Evolutionary conservation across 2,888 invertebrate genomes (phyloP), one percentile per base, ranked within the genome.

Genomic region (Apodemia duryi): DNA sequence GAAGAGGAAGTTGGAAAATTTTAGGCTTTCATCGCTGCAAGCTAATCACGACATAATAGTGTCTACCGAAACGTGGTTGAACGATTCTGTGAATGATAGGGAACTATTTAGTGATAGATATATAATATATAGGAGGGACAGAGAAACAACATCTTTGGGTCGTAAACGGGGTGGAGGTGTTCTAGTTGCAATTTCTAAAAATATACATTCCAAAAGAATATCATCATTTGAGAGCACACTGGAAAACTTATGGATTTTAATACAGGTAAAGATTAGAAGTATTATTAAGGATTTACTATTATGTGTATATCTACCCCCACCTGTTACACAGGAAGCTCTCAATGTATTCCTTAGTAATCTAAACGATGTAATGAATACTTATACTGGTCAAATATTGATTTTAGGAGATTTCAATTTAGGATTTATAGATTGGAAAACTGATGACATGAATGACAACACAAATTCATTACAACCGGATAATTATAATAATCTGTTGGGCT

Each of bases 31-130:
- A 10, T 49, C 57, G 32, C 43, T 63, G 13, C 61, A 28, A 41
- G 28, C 52, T 21, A 10, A 62, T 7, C 64, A 63, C n/a, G 67
- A 69, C 61, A 63, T 69, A 9, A 66, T 66, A 65, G 64, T 67
- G 5, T 66, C 61, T 28, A 69, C 69, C 35, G 67, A 69, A 62
- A 67, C 67, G 1, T 69, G 67, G 66, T 38, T 67, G 13, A 46
- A 67, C 38, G 61, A 66, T 35, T 61, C 46, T 3, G 57, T 69
- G 7, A n/a, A 29, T 7, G 69, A 67, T 21, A 65, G 49, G 10
- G 69, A 69, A 43, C 28, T 67, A 10, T 63, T 68, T 10, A 63
- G 41, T 10, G 32, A 61, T 6, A 62, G 46, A 11, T 68, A 66
- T 46, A 60, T 29, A 21, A 43, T 61, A 61, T 57, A 63, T n/a